phyloP scores from a whole-genome alignment of 1,140 invertebrate genomes.

The Asbolus verrucosus region DNA sequence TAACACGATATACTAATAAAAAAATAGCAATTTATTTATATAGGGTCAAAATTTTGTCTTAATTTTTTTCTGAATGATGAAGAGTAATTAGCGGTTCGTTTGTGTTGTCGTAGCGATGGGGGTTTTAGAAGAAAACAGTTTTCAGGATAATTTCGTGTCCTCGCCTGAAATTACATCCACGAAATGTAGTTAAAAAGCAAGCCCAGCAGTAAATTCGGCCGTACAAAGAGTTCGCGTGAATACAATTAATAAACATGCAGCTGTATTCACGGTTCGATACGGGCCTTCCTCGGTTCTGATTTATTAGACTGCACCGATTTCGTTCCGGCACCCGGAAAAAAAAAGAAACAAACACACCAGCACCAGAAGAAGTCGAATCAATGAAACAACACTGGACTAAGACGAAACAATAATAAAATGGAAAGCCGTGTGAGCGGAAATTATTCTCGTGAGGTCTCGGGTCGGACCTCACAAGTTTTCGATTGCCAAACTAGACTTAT shows the following conservation, averaged over 20 bases:
- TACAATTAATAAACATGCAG: slow-evolving; percentile 59
- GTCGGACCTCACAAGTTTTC: slow-evolving; percentile 46
- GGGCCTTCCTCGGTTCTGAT: slow-evolving; percentile 56
- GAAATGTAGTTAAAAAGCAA: slow-evolving; percentile 38
- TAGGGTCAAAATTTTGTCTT: too few relatives aligned
- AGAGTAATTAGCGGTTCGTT: too few relatives aligned
- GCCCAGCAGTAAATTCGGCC: slow-evolving; percentile 33
- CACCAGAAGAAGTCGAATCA: slow-evolving; percentile 2
- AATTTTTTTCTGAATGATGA: too few relatives aligned
- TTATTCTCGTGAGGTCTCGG: slow-evolving; percentile 31
- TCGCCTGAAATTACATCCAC: slow-evolving; percentile 14
- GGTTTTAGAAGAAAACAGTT: slow-evolving; percentile 13
- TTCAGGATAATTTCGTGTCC: slow-evolving; percentile 13
- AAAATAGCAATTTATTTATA: too few relatives aligned
- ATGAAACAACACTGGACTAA: neutral
- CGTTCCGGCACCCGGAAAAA: slow-evolving; percentile 50
- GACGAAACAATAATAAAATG: slow-evolving; percentile 13
- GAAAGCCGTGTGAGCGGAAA: slow-evolving; percentile 35
- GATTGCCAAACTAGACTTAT: slow-evolving; percentile 56
- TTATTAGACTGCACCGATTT: slow-evolving; percentile 60
- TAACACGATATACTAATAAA: too few relatives aligned
- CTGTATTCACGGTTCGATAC: slow-evolving; percentile 52
- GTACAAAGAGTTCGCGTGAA: slow-evolving; percentile 55
- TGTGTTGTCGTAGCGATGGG: neutral
- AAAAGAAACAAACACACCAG: slow-evolving; percentile 43